Conservation (phyloP, 2,888 invertebrate genomes). For the Xylocampa areola region DNA sequence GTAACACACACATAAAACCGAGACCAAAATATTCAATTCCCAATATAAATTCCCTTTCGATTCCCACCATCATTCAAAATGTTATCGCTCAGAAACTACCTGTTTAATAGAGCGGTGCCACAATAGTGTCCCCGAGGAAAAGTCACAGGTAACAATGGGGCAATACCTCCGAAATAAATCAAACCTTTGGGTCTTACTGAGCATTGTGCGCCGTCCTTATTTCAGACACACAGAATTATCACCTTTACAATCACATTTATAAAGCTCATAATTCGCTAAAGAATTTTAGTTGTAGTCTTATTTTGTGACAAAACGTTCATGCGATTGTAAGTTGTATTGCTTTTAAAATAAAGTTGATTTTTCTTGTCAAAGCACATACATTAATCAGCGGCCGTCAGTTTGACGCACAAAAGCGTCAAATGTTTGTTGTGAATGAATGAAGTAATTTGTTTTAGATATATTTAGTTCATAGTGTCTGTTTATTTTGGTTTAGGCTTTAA, state of each 20-base stretch:
- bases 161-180: constrained; percentile 62
- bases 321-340: constrained; percentile 40
- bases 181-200: constrained; percentile 56
- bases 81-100: constrained; percentile 55
- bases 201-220: constrained; percentile 43
- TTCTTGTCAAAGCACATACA: constrained; percentile 35
- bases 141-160: constrained; percentile 61
- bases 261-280: constrained; percentile 47
- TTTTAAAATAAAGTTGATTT: constrained; percentile 21
- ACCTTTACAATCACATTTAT: constrained; percentile 33
- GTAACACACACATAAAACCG: neutral
- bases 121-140: constrained; percentile 55
- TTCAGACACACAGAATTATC: constrained; percentile 41
- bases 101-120: constrained; percentile 54
- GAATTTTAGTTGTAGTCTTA: constrained; percentile 33
- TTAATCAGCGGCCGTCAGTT: constrained; percentile 54
- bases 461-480: constrained; percentile 39
- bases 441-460: constrained; percentile 57
- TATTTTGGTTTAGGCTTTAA: constrained; percentile 32
- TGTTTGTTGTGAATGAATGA: constrained; percentile 54
- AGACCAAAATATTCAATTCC: constrained; percentile 13
- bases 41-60: constrained; percentile 44
- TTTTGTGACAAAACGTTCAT: constrained; percentile 31
- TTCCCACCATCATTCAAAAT: constrained; percentile 55
- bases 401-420: constrained; percentile 59